Percentiles rank a stretch among this genome's conserved stretches.
Conservation (phyloP, 2,113 vertebrate species). For the Passer montanus region DNA sequence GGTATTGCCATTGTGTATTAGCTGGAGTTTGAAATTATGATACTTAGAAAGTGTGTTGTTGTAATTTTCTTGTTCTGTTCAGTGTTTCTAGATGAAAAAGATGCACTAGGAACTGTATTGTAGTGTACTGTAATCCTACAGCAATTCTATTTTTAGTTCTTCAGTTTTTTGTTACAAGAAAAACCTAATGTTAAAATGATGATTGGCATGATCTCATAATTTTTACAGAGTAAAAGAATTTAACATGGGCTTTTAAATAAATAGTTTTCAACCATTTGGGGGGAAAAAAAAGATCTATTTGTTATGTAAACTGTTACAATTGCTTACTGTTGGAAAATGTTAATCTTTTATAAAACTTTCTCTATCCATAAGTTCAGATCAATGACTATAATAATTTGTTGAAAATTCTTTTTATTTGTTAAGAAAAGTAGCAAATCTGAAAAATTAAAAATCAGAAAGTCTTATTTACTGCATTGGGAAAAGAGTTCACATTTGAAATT, state of each 20-base stretch:
- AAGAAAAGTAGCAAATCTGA: conserved; percentile 9
- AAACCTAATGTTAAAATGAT: background rate
- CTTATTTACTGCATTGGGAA: background rate
- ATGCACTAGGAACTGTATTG: background rate
- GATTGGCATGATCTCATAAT: background rate
- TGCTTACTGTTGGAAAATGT: background rate
- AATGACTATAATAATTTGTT: background rate
- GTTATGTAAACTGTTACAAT: background rate
- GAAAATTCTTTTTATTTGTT: background rate
- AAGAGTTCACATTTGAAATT: background rate
- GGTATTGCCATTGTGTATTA: conserved; percentile 61
- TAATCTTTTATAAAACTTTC: background rate
- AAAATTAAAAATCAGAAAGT: conserved; percentile 31
- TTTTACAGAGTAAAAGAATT: background rate
- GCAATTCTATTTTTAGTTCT: conserved; percentile 46
- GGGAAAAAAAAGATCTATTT: background rate
- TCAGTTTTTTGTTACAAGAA: conserved; percentile 45
- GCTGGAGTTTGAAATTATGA: background rate
- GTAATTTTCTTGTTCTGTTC: conserved; percentile 39
- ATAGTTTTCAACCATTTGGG: background rate
- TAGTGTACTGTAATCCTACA: background rate
- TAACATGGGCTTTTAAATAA: background rate
- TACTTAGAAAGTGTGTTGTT: conserved; percentile 11
- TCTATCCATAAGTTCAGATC: background rate
- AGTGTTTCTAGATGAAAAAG: conserved; percentile 32